A percentile compares a stretch with the other conserved stretches of the same genome.
Evolutionary conservation across 2,888 invertebrate species (phyloP).

Genomic region (Drosophila nigricruria): DNA sequence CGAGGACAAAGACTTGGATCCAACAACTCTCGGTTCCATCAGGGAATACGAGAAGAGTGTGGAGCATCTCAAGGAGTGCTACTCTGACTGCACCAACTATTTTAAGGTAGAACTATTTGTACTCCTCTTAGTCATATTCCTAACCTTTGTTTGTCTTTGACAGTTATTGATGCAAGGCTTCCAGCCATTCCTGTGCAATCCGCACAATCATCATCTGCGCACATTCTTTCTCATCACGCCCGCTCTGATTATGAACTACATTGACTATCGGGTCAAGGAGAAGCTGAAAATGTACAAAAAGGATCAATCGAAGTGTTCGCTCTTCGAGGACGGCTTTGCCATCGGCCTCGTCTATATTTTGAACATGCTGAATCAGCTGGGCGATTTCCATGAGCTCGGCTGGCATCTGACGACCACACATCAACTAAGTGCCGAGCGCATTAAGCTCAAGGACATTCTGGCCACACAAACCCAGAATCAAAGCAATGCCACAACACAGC

Average conservation of each 20-base stretch:
- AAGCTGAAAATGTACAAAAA: constrained; percentile 97
- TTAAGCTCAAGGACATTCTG: constrained; percentile 86
- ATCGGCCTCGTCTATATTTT: constrained; percentile 97
- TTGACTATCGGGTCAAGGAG: constrained; percentile 95
- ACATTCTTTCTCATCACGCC: constrained; percentile 98
- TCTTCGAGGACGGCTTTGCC: constrained; percentile 99
- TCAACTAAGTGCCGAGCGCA: constrained; percentile 89
- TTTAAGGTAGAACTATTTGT: constrained; percentile 71
- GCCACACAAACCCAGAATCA: constrained; percentile 86
- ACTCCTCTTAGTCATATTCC: no score
- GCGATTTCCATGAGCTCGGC: constrained; percentile 95
- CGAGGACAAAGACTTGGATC: constrained; percentile 87
- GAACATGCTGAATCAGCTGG: constrained; percentile 94
- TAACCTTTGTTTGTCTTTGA: constrained; percentile 63
- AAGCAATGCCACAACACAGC: constrained; percentile 35
- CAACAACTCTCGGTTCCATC: constrained; percentile 88
- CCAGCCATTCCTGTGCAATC: constrained; percentile 93
- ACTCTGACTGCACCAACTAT: constrained; percentile 87
- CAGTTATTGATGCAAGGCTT: constrained; percentile 96
- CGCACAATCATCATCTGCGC: constrained; percentile 94
- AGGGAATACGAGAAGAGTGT: constrained; percentile 92
- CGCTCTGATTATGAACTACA: constrained; percentile 96
- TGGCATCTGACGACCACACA: constrained; percentile 96
- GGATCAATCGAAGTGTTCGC: constrained; percentile 89
- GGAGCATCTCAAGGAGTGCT: constrained; percentile 91